phyloP scores from a whole-genome alignment of 2,888 invertebrate genomes.

The Tuta absoluta region DNA sequence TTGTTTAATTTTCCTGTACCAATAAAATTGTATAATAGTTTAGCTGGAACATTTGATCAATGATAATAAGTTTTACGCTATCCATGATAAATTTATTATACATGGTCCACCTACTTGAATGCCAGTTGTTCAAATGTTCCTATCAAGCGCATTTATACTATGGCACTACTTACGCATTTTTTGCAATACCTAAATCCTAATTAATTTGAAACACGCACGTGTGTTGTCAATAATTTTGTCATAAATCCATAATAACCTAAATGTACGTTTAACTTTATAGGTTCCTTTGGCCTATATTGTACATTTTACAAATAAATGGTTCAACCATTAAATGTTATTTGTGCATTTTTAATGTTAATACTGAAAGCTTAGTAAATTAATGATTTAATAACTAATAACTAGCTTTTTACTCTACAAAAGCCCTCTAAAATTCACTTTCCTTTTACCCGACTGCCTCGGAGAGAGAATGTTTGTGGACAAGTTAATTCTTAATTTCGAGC shows the following conservation, averaged over 20 bases:
- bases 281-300: constrained; percentile 59
- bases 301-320: constrained; percentile 64
- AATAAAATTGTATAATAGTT: not conserved
- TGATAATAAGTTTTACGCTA: not conserved
- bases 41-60: not conserved
- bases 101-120: not conserved
- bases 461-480: too few species aligned
- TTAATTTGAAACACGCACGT: constrained; percentile 22
- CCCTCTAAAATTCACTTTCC: not conserved
- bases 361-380: constrained; percentile 65
- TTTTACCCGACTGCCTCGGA: too few species aligned
- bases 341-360: constrained; percentile 70
- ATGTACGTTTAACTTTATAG: constrained; percentile 31
- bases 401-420: constrained; percentile 3
- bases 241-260: constrained; percentile 38
- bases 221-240: constrained; percentile 20
- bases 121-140: constrained; percentile 6
- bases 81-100: too few species aligned
- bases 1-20: not conserved
- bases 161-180: constrained; percentile 17
- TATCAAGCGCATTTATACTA: constrained; percentile 21
- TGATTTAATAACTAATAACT: constrained; percentile 41
- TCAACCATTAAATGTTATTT: constrained; percentile 66
- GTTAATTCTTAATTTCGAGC: too few species aligned
- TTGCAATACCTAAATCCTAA: constrained; percentile 4